A percentile compares a stretch with the other conserved stretches of the same genome.
These are phyloP conservation scores for Macrotrachela quadricornifera DNA, from an alignment of 1,140 invertebrate species.

Conservation along the genomic window DNA sequence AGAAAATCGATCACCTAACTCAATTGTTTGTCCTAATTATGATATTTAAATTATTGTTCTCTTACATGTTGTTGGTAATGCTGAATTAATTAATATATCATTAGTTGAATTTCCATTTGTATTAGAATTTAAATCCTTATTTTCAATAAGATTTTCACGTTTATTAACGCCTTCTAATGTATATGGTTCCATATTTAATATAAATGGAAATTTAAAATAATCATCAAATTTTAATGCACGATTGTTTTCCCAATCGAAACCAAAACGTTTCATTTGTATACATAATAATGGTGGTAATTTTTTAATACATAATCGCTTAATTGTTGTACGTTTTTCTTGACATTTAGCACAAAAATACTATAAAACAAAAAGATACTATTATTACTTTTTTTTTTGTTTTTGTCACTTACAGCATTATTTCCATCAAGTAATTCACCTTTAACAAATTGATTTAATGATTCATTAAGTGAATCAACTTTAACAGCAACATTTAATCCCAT, in stretches of 20 bases:
- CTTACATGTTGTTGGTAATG: too few relatives aligned
- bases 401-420: constrained; percentile 92
- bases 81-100: too few relatives aligned
- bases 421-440: constrained; percentile 91
- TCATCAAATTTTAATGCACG: constrained; percentile 98
- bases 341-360: background rate
- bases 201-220: constrained; percentile 92
- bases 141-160: background rate
- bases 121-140: too few relatives aligned
- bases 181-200: constrained; percentile 91
- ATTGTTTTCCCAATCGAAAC: constrained; percentile 88
- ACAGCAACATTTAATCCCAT: constrained; percentile 94
- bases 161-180: constrained; percentile 24
- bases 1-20: too few relatives aligned
- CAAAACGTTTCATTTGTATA: constrained; percentile 90
- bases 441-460: constrained; percentile 95
- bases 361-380: background rate
- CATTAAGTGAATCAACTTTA: constrained; percentile 61
- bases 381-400: constrained; percentile 57
- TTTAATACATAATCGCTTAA: constrained; percentile 85
- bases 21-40: too few relatives aligned
- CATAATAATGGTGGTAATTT: constrained; percentile 83
- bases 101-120: too few relatives aligned
- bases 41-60: too few relatives aligned
- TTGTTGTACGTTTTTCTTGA: constrained; percentile 50